Evolutionary conservation across 1,140 invertebrate genomes (phyloP).

Genomic region (Mercenaria mercenaria): DNA sequence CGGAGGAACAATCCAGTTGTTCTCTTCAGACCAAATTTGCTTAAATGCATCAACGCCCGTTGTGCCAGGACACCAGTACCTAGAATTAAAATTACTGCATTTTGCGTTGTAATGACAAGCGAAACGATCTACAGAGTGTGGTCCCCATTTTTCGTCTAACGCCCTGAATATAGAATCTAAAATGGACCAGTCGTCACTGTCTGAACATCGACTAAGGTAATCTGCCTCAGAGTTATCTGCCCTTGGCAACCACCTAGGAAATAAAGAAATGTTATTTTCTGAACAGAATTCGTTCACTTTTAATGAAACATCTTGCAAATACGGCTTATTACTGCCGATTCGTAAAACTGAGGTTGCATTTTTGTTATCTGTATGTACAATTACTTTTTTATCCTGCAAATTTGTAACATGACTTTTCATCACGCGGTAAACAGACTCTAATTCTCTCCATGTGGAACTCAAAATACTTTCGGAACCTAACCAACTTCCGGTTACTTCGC

Average conservation of each 20-base stretch:
- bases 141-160: conserved; percentile 30
- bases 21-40: not conserved
- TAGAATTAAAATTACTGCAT: no score
- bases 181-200: conserved; percentile 56
- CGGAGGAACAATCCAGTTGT: conserved; percentile 60
- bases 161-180: conserved; percentile 1
- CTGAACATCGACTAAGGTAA: conserved; percentile 48
- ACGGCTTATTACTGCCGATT: conserved; percentile 26
- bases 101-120: no score
- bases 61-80: conserved; percentile 53
- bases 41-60: conserved; percentile 45
- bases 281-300: conserved; percentile 6
- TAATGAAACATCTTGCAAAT: conserved; percentile 42
- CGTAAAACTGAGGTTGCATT: conserved; percentile 1
- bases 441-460: conserved; percentile 24
- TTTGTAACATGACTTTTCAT: not conserved
- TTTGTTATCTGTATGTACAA: conserved; percentile 29
- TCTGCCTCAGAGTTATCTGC: no score
- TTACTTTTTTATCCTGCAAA: not conserved
- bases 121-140: no score
- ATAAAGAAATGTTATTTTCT: not conserved
- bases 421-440: conserved; percentile 14
- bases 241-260: conserved; percentile 43
- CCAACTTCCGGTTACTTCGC: not conserved
- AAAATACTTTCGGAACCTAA: not conserved